A percentile compares a stretch with the other conserved stretches of the same genome.
Conservation (phyloP, 2,888 invertebrate species). For the Patella pellucida region DNA sequence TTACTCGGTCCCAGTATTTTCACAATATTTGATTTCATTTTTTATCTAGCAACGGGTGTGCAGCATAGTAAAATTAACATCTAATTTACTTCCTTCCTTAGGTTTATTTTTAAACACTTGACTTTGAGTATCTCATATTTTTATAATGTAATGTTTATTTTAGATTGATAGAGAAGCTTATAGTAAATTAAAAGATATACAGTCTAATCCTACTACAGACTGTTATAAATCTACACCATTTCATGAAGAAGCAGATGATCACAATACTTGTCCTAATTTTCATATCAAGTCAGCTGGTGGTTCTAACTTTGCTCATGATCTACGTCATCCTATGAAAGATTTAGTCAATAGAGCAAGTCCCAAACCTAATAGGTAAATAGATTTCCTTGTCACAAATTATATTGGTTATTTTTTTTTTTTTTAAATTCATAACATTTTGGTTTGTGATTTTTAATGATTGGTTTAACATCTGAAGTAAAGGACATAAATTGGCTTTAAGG, state of each 20-base stretch:
- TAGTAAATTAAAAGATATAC: constrained; percentile 22
- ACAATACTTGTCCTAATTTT: constrained; percentile 87
- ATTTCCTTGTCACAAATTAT: background rate
- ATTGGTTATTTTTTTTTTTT: background rate
- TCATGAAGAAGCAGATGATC: constrained; percentile 66
- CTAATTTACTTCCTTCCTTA: too few relatives aligned
- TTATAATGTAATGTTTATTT: background rate
- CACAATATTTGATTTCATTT: too few relatives aligned
- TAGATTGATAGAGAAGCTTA: constrained; percentile 37
- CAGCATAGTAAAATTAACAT: too few relatives aligned
- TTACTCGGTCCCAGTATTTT: too few relatives aligned
- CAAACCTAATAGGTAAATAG: constrained; percentile 64
- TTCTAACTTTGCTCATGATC: constrained; percentile 76
- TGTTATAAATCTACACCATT: constrained; percentile 24
- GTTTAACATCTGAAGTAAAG: too few relatives aligned
- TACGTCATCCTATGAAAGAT: constrained; percentile 86
- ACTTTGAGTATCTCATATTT: too few relatives aligned
- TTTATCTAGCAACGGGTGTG: too few relatives aligned
- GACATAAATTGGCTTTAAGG: too few relatives aligned
- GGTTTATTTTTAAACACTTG: too few relatives aligned
- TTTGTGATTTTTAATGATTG: too few relatives aligned
- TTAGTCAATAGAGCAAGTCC: constrained; percentile 87
- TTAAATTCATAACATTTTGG: too few relatives aligned
- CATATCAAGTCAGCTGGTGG: constrained; percentile 77
- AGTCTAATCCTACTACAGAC: background rate